Conservation (phyloP, 1,140 invertebrate genomes). For the Neodiprion virginianus region DNA sequence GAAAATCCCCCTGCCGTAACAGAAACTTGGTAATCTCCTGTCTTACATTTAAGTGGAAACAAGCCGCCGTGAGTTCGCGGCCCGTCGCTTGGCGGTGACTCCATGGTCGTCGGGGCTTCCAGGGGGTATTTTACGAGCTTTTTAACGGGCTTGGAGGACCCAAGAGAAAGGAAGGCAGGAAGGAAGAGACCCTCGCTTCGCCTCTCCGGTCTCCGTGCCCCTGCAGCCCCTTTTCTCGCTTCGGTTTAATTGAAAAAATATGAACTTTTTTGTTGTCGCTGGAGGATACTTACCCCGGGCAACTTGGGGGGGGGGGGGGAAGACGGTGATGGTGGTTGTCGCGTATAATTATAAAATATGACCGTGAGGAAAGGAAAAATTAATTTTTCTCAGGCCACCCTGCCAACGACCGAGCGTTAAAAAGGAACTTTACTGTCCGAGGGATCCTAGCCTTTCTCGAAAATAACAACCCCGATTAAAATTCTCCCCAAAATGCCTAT, state of each 20-base stretch:
- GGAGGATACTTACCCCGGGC: not conserved
- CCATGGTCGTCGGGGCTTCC: conserved; percentile 13
- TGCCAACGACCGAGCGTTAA: too few relatives aligned
- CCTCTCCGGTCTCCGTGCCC: conserved; percentile 17
- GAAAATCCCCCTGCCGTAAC: conserved; percentile 18
- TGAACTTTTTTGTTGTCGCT: conserved; percentile 50
- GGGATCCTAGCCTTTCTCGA: too few relatives aligned
- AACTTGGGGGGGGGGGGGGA: not conserved
- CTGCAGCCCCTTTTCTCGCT: conserved; percentile 23
- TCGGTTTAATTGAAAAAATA: conserved; percentile 61
- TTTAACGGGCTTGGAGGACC: conserved; percentile 51
- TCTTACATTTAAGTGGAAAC: conserved; percentile 40
- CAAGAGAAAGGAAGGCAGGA: conserved; percentile 6
- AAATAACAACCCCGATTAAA: not conserved
- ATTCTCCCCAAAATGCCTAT: not conserved
- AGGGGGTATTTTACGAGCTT: conserved; percentile 41
- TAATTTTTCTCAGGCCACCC: not conserved
- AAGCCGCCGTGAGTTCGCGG: conserved; percentile 24
- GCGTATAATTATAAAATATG: conserved; percentile 55
- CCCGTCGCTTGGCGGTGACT: not conserved
- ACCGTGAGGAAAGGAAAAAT: not conserved
- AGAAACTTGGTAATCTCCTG: conserved; percentile 23
- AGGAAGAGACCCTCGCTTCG: conserved; percentile 43
- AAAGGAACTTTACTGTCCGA: too few relatives aligned
- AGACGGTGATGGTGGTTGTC: conserved; percentile 46